These are phyloP conservation scores for Acrocephalus arundinaceus DNA, from an alignment of 2,113 vertebrate genomes.

Conservation along the genomic window DNA sequence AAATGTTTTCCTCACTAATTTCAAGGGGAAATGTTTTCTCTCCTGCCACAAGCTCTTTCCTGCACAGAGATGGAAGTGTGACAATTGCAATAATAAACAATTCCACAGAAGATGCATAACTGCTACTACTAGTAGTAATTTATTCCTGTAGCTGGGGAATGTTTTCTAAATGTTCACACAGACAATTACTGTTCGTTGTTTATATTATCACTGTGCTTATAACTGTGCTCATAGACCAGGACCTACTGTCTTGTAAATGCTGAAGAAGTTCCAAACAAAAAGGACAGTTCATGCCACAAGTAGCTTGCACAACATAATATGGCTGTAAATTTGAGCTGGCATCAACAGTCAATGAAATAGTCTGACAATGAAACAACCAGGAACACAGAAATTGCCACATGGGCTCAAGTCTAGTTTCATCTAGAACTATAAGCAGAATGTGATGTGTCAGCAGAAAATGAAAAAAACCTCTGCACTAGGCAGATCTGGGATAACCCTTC, in stretches of 20 bases:
- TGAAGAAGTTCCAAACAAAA: constrained; percentile 35
- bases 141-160: not conserved
- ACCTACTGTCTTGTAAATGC: constrained; percentile 28
- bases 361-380: constrained; percentile 3
- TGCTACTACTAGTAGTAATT: not conserved
- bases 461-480: not conserved
- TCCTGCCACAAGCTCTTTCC: not conserved
- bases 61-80: not conserved
- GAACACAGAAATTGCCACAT: constrained; percentile 29
- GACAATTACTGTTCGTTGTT: not conserved
- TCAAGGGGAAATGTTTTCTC: not conserved
- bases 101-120: not conserved
- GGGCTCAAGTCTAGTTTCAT: constrained; percentile 21
- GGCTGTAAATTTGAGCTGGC: constrained; percentile 23
- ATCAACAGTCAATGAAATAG: constrained; percentile 9
- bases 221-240: constrained; percentile 13
- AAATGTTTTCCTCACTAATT: not conserved
- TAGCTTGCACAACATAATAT: not conserved
- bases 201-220: not conserved
- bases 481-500: not conserved
- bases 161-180: constrained; percentile 14
- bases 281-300: not conserved
- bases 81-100: constrained; percentile 8
- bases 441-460: not conserved
- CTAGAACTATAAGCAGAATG: constrained; percentile 21